A percentile compares a stretch with the other conserved stretches of the same genome.
These are phyloP conservation scores for Cephus runcator DNA, from an alignment of 2,888 invertebrate genomes.

Conservation along the genomic window DNA sequence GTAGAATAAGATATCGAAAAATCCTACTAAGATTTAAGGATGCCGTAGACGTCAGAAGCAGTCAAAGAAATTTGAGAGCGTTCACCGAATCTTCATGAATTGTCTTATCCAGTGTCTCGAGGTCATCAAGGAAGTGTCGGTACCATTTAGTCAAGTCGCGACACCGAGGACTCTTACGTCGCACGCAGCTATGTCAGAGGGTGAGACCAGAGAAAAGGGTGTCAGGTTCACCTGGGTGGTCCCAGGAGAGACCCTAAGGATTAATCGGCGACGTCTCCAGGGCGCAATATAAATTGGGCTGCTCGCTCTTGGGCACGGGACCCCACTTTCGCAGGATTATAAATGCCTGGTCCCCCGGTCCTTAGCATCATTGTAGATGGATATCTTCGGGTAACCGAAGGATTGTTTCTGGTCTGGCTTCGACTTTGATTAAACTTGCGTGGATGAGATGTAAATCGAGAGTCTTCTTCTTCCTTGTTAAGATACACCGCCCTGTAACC, in stretches of 20 bases:
- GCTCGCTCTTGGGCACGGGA: constrained; percentile 29
- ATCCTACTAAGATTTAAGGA: neutral
- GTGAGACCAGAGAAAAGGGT: constrained; percentile 49
- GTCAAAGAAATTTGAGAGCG: neutral
- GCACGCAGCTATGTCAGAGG: constrained; percentile 53
- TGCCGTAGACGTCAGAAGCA: neutral
- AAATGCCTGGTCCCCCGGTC: constrained; percentile 57
- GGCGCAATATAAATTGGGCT: constrained; percentile 63
- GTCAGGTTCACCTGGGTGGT: constrained; percentile 63
- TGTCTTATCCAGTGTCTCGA: neutral
- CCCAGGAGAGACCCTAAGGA: constrained; percentile 55
- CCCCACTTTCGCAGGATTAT: constrained; percentile 54
- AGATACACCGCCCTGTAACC: neutral
- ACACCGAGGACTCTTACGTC: constrained; percentile 50
- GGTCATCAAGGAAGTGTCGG: neutral
- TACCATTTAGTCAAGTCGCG: constrained; percentile 41
- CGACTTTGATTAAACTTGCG: constrained; percentile 54
- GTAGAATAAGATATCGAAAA: neutral
- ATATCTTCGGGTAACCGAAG: constrained; percentile 51
- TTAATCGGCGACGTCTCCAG: constrained; percentile 60
- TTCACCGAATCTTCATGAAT: neutral
- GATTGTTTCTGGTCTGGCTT: constrained; percentile 37
- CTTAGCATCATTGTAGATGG: constrained; percentile 61
- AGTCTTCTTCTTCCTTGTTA: constrained; percentile 11
- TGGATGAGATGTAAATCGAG: constrained; percentile 28